Base-by-base conservation (phyloP, 2,113 vertebrate species). In the Pluvialis apricaria region DNA sequence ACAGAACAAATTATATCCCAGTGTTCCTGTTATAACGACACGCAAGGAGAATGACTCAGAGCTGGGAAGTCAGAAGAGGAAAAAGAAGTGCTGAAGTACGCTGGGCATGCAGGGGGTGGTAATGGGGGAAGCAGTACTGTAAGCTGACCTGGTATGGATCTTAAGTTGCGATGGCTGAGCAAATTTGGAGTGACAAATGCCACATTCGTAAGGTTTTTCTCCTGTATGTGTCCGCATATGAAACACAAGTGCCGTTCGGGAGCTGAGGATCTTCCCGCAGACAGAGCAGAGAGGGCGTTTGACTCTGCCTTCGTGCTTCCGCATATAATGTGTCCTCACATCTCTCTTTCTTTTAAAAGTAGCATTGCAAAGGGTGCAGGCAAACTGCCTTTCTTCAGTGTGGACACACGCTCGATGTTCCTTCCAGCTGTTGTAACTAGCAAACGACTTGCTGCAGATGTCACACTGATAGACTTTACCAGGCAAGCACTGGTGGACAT, bases 161-260 rank as follows among this genome's bases (percentile, higher is more conserved):
- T 98, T 98, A 34, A 98, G 97, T n/a, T 98, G 98, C 2, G 97
- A 98, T 0, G 97, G 97, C 79, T 98, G 98, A n/a, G 97, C 94
- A 44, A 98, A 98, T 38, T 90, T 90, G 13, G 97, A 52, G 22
- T 36, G 86, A 11, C 98, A 98, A 17, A 97, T 3, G 20, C 83
- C 31, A 4, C 98, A 98, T 66, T 98, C 91, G 1, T 97, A 95
- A 3, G 97, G 97, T 44, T 97, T 98, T 58, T 98, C 98, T 4
- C 98, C 98, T 0, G 98, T 98, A 29, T 98, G 98, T 0, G 97
- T 98, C 45, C 97, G 78, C 98, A 98, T 98, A 20, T 98, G 98
- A 32, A 98, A 95, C 31, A 98, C 96, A 3, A 98, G 91, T 0
- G 97, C 97, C 3, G 97, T 97, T 32, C 77, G 82, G 20, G 98